A percentile compares a stretch with the other conserved stretches of the same genome.
These are phyloP conservation scores for Trochalopteron elliotii DNA, from an alignment of 2,113 vertebrate genomes.

Conservation along the genomic window DNA sequence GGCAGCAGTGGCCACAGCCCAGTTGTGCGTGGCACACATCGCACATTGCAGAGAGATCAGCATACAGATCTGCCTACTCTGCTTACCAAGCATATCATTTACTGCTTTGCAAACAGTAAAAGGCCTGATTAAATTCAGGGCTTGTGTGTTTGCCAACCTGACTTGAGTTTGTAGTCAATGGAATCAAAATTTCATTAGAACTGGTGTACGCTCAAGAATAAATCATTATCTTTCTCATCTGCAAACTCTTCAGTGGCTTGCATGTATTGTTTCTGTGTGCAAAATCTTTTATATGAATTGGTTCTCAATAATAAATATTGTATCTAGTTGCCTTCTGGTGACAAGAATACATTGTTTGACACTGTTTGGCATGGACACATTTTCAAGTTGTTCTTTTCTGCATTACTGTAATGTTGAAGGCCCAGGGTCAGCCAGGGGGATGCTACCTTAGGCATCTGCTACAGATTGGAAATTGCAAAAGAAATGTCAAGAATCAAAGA, in stretches of 20 bases:
- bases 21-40: neutral
- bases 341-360: neutral
- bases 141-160: conserved; percentile 29
- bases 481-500: neutral
- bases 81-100: conserved; percentile 9
- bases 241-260: neutral
- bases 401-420: neutral
- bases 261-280: neutral
- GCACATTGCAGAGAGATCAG: neutral
- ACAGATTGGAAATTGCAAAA: neutral
- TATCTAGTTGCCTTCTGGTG: neutral
- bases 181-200: conserved; percentile 44
- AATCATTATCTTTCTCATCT: conserved; percentile 7
- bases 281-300: neutral
- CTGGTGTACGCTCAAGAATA: neutral
- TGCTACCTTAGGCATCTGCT: neutral
- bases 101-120: conserved; percentile 35
- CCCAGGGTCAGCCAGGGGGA: neutral
- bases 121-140: conserved; percentile 34
- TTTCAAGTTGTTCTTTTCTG: neutral
- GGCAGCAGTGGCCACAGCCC: neutral
- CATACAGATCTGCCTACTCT: neutral
- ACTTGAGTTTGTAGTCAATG: neutral
- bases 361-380: neutral
- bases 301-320: neutral